Conservation (phyloP, 2,888 invertebrate genomes). For the Cerceris ruficornis region DNA sequence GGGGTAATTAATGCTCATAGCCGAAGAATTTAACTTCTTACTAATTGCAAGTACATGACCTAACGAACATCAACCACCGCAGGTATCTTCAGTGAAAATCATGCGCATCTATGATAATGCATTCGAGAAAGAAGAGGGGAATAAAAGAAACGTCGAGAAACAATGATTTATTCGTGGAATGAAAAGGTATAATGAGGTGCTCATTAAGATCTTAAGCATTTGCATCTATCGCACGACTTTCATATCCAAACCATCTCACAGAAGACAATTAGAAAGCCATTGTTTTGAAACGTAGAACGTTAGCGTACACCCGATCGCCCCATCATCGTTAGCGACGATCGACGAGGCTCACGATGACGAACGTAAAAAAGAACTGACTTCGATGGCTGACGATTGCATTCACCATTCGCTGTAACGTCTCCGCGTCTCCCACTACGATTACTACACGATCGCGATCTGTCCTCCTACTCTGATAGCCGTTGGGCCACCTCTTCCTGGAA, state of each 20-base stretch:
- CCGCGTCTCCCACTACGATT: slow-evolving; percentile 60
- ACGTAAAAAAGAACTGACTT: slow-evolving; percentile 36
- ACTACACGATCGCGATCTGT: slow-evolving; percentile 10
- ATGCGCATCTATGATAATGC: neutral
- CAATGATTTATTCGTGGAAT: neutral
- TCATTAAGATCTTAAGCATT: neutral
- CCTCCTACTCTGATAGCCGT: slow-evolving; percentile 51
- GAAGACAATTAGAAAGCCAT: neutral
- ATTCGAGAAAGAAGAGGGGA: neutral
- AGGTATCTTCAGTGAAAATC: neutral
- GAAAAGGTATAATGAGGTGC: no score
- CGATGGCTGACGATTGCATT: slow-evolving; percentile 63
- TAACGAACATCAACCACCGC: neutral
- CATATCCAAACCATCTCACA: neutral
- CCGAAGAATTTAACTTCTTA: neutral
- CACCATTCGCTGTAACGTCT: slow-evolving; percentile 54
- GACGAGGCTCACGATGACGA: slow-evolving; percentile 10
- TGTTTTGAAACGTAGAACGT: neutral
- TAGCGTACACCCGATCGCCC: neutral
- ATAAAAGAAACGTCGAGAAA: neutral
- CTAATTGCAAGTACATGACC: neutral
- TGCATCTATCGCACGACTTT: neutral
- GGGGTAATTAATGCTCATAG: neutral
- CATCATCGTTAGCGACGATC: slow-evolving; percentile 5
- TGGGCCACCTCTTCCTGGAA: slow-evolving; percentile 63